Evolutionary conservation across 1,140 invertebrate species (phyloP).

Genomic region (Magallana gigas): DNA sequence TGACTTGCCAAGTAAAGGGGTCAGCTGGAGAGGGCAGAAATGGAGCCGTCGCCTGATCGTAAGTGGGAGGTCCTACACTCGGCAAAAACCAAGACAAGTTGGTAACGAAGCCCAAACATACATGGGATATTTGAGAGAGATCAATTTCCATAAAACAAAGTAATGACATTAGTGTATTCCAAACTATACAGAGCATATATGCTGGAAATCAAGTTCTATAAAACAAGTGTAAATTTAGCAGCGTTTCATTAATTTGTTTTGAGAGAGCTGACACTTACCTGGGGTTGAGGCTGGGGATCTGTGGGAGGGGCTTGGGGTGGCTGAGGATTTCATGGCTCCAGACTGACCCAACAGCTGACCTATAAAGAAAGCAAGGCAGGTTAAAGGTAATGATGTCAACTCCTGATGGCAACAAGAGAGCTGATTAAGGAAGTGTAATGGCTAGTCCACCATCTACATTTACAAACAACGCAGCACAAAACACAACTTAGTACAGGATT

Average conservation of each 20-base stretch:
- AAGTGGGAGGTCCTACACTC: slow-evolving; percentile 49
- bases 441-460: slow-evolving; percentile 8
- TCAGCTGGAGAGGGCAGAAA: slow-evolving; percentile 47
- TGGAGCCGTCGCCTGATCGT: slow-evolving; percentile 51
- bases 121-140: not conserved
- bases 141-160: too few relatives aligned
- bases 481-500: not conserved
- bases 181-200: too few relatives aligned
- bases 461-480: slow-evolving; percentile 17
- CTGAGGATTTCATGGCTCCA: slow-evolving; percentile 21
- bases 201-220: not conserved
- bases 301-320: slow-evolving; percentile 55
- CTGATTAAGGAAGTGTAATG: not conserved
- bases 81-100: not conserved
- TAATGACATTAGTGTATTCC: too few relatives aligned
- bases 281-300: slow-evolving; percentile 59
- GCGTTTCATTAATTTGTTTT: not conserved
- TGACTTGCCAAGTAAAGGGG: slow-evolving; percentile 52
- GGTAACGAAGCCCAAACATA: not conserved
- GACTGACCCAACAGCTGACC: slow-evolving; percentile 35
- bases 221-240: not conserved
- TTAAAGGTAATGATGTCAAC: too few relatives aligned
- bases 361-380: not conserved
- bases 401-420: not conserved
- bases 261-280: slow-evolving; percentile 42